A percentile compares a stretch with the other conserved stretches of the same genome.
These are phyloP conservation scores for Xerus rutilus DNA, from an alignment of 2,797 vertebrate species.

Conservation along the genomic window DNA sequence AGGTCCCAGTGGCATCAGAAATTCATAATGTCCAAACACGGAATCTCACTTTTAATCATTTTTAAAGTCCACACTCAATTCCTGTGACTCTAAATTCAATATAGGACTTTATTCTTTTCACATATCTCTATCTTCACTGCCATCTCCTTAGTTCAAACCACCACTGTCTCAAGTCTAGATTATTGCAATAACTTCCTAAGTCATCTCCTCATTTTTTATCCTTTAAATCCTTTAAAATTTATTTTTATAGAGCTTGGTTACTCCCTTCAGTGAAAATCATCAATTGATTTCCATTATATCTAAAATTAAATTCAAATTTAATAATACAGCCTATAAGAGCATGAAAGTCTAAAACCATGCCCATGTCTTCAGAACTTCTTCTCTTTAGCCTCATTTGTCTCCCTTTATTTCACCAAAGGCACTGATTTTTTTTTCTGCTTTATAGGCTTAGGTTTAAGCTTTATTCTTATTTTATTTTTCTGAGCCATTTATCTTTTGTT, in stretches of 20 bases:
- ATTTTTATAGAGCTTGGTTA: neutral
- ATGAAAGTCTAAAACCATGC: neutral
- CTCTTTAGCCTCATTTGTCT: neutral
- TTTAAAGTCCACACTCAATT: neutral
- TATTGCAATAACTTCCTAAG: neutral
- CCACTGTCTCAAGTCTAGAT: neutral
- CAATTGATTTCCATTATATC: neutral
- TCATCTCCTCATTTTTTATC: neutral
- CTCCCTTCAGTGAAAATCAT: neutral
- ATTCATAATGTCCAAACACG: neutral
- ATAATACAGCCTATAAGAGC: neutral
- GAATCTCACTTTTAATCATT: neutral
- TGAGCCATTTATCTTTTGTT: neutral
- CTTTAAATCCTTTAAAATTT: neutral
- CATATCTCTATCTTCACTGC: neutral
- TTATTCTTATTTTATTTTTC: neutral
- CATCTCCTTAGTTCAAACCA: neutral
- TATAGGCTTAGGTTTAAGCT: fast-evolving
- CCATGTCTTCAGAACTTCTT: neutral
- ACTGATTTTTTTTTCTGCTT: neutral
- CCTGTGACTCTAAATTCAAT: neutral
- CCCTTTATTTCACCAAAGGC: neutral
- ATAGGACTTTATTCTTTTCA: neutral
- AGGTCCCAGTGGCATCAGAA: neutral
- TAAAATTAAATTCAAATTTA: neutral